phyloP scores from a whole-genome alignment of 1,140 invertebrate species.

The Hypsibius dujardini region DNA sequence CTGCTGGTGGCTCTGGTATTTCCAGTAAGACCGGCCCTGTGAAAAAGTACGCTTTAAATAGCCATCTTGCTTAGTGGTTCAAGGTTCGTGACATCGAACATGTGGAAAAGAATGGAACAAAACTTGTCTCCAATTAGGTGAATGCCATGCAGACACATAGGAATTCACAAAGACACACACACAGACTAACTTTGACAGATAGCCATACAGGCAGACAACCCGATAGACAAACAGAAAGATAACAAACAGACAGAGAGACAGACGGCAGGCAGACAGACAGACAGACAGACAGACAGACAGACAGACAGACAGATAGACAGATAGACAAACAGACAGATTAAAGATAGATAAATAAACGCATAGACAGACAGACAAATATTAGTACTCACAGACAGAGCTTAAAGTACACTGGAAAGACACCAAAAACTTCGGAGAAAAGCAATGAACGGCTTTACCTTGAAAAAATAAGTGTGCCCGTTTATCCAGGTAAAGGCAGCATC shows the following conservation, averaged over 20 bases:
- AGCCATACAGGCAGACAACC: not conserved
- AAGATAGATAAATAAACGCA: not conserved
- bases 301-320: not conserved
- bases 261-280: no score
- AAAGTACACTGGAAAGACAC: not conserved
- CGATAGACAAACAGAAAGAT: no score
- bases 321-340: not conserved
- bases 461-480: constrained; percentile 88
- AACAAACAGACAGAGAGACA: no score
- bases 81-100: not conserved
- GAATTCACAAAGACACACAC: not conserved
- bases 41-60: not conserved
- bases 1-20: not conserved
- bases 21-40: constrained; percentile 12
- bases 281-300: no score
- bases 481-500: constrained; percentile 76
- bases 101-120: not conserved
- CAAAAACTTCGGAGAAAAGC: not conserved
- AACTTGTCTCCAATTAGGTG: not conserved
- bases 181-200: not conserved
- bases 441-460: constrained; percentile 42
- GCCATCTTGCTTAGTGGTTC: not conserved
- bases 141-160: not conserved
- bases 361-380: not conserved
- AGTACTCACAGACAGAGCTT: not conserved